Evolutionary conservation across 2,797 vertebrate species (phyloP).

Genomic region (Poliocrania exsul): DNA sequence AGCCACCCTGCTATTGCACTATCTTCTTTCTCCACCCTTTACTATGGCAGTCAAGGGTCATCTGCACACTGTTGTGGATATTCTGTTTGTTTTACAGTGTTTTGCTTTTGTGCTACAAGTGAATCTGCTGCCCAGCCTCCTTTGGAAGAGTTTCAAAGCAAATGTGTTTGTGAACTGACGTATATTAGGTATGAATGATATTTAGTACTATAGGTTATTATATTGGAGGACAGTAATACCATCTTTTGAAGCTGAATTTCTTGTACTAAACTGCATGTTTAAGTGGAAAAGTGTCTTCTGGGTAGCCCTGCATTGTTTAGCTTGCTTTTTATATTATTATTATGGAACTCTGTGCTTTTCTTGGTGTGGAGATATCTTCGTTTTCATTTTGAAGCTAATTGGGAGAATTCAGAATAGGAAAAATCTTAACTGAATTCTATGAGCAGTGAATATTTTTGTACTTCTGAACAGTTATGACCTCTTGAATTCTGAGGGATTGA

Average conservation of each 20-base stretch:
- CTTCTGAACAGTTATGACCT: background rate
- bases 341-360: background rate
- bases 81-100: constrained; percentile 4
- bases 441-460: background rate
- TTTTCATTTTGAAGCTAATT: background rate
- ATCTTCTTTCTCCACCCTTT: background rate
- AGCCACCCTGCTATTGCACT: background rate
- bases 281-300: background rate
- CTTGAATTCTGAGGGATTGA: background rate
- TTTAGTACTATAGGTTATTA: background rate
- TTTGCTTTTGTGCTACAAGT: constrained; percentile 30
- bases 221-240: background rate
- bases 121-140: background rate
- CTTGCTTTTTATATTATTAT: background rate
- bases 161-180: constrained; percentile 2
- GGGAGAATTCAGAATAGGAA: background rate
- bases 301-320: background rate
- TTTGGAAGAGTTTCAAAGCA: constrained; percentile 27
- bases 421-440: background rate
- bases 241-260: background rate
- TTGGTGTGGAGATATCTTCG: background rate
- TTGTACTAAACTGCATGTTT: background rate
- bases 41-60: background rate
- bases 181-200: background rate
- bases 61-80: background rate